Evolutionary conservation across 2,888 invertebrate species (phyloP).

Genomic region (Watsonalla cultraria): DNA sequence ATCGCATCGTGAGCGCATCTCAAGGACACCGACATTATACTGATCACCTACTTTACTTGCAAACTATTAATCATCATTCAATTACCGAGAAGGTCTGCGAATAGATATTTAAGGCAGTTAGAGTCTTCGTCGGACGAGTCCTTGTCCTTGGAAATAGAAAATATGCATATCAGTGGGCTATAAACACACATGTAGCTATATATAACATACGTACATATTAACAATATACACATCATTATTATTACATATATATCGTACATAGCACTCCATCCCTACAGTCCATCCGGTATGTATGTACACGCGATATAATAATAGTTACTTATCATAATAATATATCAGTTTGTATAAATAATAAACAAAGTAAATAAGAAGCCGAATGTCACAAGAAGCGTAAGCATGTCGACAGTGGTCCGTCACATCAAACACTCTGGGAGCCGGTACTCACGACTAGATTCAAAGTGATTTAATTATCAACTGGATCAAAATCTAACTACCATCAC

Average conservation of each 20-base stretch:
- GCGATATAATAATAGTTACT: conserved; percentile 22
- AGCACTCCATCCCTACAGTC: conserved; percentile 4
- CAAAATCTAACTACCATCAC: conserved; percentile 63
- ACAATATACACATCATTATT: conserved; percentile 5
- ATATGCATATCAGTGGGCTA: conserved; percentile 48
- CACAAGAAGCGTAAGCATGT: conserved; percentile 72
- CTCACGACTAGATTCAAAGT: conserved; percentile 9
- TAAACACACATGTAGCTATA: conserved; percentile 12
- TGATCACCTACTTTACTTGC: conserved; percentile 55
- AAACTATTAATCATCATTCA: conserved; percentile 23
- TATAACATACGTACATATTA: conserved; percentile 13
- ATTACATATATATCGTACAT: background rate
- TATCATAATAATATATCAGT: conserved; percentile 16
- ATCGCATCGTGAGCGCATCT: conserved; percentile 43
- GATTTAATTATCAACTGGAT: conserved; percentile 27
- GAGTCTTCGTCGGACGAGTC: conserved; percentile 76
- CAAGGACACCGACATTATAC: conserved; percentile 65
- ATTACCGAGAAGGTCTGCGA: conserved; percentile 83
- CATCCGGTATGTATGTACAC: conserved; percentile 35
- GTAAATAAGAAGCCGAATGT: conserved; percentile 72
- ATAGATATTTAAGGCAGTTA: conserved; percentile 85
- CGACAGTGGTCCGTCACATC: conserved; percentile 19
- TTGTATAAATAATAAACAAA: conserved; percentile 37
- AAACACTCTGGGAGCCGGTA: background rate
- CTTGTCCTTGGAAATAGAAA: conserved; percentile 67